Evolutionary conservation across 2,113 vertebrate species (phyloP).

Genomic region (Marmota monax): DNA sequence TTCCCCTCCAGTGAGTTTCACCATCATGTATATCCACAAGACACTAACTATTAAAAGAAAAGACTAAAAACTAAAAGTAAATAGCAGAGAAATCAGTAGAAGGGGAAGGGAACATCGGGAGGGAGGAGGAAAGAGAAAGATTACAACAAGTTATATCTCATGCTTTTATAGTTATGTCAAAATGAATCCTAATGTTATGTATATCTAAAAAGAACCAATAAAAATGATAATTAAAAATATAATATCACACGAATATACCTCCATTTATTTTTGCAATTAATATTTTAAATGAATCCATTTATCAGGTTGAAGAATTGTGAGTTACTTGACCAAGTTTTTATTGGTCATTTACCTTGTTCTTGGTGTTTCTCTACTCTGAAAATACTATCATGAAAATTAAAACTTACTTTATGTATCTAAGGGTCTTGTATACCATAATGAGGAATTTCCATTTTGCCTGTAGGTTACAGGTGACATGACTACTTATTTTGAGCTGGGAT

Average conservation of each 20-base stretch:
- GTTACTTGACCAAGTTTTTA: not conserved
- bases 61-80: too few species aligned
- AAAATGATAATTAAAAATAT: not conserved
- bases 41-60: too few species aligned
- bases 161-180: too few species aligned
- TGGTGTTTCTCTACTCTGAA: conserved; percentile 29
- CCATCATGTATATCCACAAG: too few species aligned
- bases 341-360: not conserved
- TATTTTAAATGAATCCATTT: not conserved
- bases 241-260: not conserved
- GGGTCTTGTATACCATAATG: not conserved
- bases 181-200: too few species aligned
- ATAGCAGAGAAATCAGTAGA: too few species aligned
- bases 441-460: conserved; percentile 28
- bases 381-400: not conserved
- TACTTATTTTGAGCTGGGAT: not conserved
- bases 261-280: conserved; percentile 40
- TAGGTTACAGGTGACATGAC: not conserved
- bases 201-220: too few species aligned
- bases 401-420: not conserved
- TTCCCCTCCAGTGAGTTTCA: too few species aligned
- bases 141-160: too few species aligned
- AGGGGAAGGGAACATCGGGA: too few species aligned
- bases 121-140: too few species aligned
- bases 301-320: conserved; percentile 5